These are phyloP conservation scores for Acropternis orthonyx DNA, from an alignment of 2,797 vertebrate genomes.

Conservation along the genomic window DNA sequence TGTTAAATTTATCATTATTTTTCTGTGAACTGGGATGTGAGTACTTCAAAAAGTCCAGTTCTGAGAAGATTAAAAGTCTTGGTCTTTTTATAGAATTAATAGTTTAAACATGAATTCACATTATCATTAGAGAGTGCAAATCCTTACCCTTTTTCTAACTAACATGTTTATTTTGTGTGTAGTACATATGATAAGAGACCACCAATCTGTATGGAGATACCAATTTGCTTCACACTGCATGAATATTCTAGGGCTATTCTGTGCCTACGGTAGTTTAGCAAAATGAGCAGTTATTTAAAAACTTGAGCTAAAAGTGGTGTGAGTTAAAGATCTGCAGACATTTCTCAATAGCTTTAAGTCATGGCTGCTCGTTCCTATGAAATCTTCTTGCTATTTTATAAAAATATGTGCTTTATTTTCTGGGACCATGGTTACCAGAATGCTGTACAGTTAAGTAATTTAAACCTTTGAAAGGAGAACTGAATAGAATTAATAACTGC, in stretches of 20 bases:
- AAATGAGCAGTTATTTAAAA: background rate
- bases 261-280: background rate
- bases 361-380: background rate
- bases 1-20: background rate
- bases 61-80: background rate
- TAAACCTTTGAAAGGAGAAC: conserved; percentile 26
- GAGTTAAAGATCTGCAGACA: background rate
- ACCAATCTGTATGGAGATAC: background rate
- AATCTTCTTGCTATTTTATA: conserved; percentile 3
- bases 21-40: background rate
- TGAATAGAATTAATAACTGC: conserved; percentile 31
- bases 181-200: background rate
- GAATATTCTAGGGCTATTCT: background rate
- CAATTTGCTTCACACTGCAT: background rate
- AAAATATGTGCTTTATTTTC: background rate
- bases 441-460: background rate
- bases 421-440: conserved; percentile 14
- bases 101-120: background rate
- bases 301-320: background rate
- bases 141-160: background rate
- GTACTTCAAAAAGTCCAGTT: background rate
- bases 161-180: background rate
- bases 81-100: background rate
- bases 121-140: background rate
- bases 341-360: background rate